These are phyloP conservation scores for Caenorhabditis macrosperma DNA, from an alignment of 2,888 invertebrate genomes.

Conservation along the genomic window DNA sequence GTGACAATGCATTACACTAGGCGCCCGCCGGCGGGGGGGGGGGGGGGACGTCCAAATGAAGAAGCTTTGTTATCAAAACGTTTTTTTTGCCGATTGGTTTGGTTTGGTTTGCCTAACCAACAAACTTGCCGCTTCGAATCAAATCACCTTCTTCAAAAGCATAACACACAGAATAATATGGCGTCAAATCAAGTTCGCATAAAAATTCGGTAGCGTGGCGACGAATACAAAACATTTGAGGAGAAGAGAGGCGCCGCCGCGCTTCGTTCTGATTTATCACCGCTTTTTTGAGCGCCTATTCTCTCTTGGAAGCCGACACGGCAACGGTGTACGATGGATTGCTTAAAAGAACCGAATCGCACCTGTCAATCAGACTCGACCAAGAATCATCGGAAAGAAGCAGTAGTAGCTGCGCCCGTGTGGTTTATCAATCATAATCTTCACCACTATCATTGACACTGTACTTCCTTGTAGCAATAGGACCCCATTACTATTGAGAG, in stretches of 20 bases:
- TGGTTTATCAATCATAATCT: slow-evolving; percentile 43
- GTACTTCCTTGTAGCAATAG: slow-evolving; percentile 23
- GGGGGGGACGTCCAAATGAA: not conserved
- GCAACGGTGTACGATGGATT: not conserved
- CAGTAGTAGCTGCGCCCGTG: not conserved
- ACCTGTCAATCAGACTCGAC: slow-evolving; percentile 41
- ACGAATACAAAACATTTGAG: not conserved
- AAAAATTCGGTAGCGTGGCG: slow-evolving; percentile 13
- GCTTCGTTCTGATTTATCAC: slow-evolving; percentile 35
- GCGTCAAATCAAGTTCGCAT: slow-evolving; percentile 43
- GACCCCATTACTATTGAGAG: slow-evolving; percentile 16
- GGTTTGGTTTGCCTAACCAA: too few species aligned
- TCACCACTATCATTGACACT: slow-evolving; percentile 15
- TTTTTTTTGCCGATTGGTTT: too few species aligned
- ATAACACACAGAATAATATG: too few species aligned
- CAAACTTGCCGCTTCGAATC: too few species aligned
- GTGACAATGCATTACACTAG: slow-evolving; percentile 45
- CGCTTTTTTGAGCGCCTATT: slow-evolving; percentile 24
- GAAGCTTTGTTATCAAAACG: slow-evolving; percentile 51
- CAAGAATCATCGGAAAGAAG: slow-evolving; percentile 25
- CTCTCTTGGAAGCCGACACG: slow-evolving; percentile 2
- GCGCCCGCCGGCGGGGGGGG: not conserved
- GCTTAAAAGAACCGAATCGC: not conserved
- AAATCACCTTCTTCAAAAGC: too few species aligned
- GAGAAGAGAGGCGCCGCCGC: slow-evolving; percentile 7